A percentile compares a stretch with the other conserved stretches of the same genome.
These are phyloP conservation scores for Drosophila pandora DNA, from an alignment of 1,140 invertebrate genomes.

Conservation along the genomic window DNA sequence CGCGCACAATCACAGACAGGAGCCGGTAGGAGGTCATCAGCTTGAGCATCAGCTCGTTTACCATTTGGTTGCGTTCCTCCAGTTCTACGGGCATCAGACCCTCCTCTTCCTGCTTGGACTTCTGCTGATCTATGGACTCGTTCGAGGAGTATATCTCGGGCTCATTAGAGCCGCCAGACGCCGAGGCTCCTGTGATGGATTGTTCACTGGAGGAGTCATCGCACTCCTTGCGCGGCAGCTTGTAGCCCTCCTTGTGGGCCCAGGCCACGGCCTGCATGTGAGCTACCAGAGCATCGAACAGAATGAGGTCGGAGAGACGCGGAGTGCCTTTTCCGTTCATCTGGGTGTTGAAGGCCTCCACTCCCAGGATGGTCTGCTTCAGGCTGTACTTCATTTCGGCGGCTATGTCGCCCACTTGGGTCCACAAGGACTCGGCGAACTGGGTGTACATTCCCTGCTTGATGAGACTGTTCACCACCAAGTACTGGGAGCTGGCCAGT, in stretches of 20 bases:
- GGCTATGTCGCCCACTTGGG: slow-evolving; percentile 71
- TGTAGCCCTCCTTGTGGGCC: slow-evolving; percentile 72
- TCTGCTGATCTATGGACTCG: slow-evolving; percentile 66
- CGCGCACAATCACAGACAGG: slow-evolving; percentile 60
- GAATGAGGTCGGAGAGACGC: slow-evolving; percentile 70
- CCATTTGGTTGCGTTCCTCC: slow-evolving; percentile 56
- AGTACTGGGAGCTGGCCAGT: slow-evolving; percentile 63
- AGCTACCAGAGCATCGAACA: slow-evolving; percentile 74
- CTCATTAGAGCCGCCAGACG: slow-evolving; percentile 25
- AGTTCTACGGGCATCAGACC: slow-evolving; percentile 31
- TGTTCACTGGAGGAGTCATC: slow-evolving; percentile 42
- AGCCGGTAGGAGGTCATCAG: slow-evolving; percentile 67
- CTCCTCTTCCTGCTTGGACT: slow-evolving; percentile 48
- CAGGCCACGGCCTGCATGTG: slow-evolving; percentile 81
- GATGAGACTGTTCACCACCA: slow-evolving; percentile 81
- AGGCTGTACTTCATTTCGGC: slow-evolving; percentile 75
- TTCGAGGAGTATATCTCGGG: slow-evolving; percentile 67
- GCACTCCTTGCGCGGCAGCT: slow-evolving; percentile 53
- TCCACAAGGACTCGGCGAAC: slow-evolving; percentile 76
- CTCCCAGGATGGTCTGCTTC: slow-evolving; percentile 71
- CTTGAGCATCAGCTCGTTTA: slow-evolving; percentile 66
- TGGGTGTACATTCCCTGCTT: slow-evolving; percentile 84
- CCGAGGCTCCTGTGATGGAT: slow-evolving; percentile 9
- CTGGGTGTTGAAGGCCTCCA: slow-evolving; percentile 74
- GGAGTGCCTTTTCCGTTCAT: slow-evolving; percentile 72